These are phyloP conservation scores for Campylorhamphus procurvoides DNA, from an alignment of 2,113 vertebrate species.

Conservation along the genomic window DNA sequence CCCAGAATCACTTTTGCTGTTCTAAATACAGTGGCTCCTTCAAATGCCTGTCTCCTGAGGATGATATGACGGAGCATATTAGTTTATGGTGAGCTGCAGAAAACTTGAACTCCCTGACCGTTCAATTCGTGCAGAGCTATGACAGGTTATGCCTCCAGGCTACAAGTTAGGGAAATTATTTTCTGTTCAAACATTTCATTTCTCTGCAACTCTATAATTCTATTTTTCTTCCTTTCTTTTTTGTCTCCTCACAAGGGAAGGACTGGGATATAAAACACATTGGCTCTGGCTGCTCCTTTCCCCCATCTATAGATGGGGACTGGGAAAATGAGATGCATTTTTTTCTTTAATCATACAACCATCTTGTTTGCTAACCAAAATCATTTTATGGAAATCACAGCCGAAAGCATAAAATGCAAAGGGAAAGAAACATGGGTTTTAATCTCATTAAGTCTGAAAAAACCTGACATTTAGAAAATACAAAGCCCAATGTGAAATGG, in stretches of 20 bases:
- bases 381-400: conserved; percentile 26
- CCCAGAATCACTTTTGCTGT: conserved; percentile 9
- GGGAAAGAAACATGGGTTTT: background rate
- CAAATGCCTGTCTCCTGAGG: conserved; percentile 46
- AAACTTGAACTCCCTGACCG: conserved; percentile 67
- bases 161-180: conserved; percentile 72
- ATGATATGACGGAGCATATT: conserved; percentile 57
- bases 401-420: background rate
- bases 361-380: conserved; percentile 54
- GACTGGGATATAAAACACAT: conserved; percentile 3
- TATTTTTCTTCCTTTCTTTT: background rate
- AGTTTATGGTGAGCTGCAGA: conserved; percentile 66
- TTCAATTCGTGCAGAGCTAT: conserved; percentile 64
- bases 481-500: background rate
- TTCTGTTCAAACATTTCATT: conserved; percentile 76
- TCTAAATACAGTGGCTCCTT: conserved; percentile 41
- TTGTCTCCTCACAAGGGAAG: background rate
- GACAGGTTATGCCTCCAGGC: conserved; percentile 69
- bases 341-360: conserved; percentile 37
- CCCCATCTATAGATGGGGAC: background rate
- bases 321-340: background rate
- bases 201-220: conserved; percentile 56
- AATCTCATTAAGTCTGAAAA: conserved; percentile 22
- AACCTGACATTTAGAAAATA: background rate
- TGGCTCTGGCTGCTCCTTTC: background rate